These are phyloP conservation scores for Phaedon cochleariae DNA, from an alignment of 2,888 invertebrate species.

Conservation along the genomic window DNA sequence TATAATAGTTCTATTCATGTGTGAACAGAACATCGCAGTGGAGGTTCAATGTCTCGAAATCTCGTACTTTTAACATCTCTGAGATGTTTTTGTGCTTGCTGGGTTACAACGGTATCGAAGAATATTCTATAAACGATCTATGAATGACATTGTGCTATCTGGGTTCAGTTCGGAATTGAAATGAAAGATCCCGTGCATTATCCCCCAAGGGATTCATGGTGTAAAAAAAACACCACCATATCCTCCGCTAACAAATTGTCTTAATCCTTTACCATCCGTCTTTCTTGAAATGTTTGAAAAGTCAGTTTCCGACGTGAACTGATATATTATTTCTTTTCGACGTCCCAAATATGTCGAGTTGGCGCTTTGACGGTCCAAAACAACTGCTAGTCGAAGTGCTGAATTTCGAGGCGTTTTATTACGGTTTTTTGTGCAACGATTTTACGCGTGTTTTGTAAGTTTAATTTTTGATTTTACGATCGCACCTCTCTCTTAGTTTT, in stretches of 20 bases:
- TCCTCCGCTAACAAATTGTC: slow-evolving; percentile 39
- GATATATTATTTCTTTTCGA: slow-evolving; percentile 18
- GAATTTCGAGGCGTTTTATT: slow-evolving; percentile 14
- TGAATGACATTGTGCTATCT: too few relatives aligned
- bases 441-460: slow-evolving; percentile 12
- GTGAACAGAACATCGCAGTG: too few relatives aligned
- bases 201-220: neutral
- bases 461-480: slow-evolving; percentile 30
- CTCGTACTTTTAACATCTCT: too few relatives aligned
- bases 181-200: too few relatives aligned
- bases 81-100: too few relatives aligned
- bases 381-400: slow-evolving; percentile 31
- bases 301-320: slow-evolving; percentile 43
- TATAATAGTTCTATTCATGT: too few relatives aligned
- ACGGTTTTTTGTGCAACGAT: slow-evolving; percentile 24
- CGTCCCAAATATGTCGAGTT: slow-evolving; percentile 18
- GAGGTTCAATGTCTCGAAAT: too few relatives aligned
- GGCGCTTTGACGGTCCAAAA: slow-evolving; percentile 17
- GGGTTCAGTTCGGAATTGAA: too few relatives aligned
- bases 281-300: slow-evolving; percentile 42
- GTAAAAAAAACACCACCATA: slow-evolving; percentile 13
- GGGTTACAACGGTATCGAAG: too few relatives aligned
- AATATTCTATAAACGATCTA: too few relatives aligned
- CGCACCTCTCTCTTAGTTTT: slow-evolving; percentile 35
- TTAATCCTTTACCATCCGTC: slow-evolving; percentile 44